A percentile compares a stretch with the other conserved stretches of the same genome.
Evolutionary conservation across 2,888 invertebrate species (phyloP).

Genomic region (Caenorhabditis parvicauda): DNA sequence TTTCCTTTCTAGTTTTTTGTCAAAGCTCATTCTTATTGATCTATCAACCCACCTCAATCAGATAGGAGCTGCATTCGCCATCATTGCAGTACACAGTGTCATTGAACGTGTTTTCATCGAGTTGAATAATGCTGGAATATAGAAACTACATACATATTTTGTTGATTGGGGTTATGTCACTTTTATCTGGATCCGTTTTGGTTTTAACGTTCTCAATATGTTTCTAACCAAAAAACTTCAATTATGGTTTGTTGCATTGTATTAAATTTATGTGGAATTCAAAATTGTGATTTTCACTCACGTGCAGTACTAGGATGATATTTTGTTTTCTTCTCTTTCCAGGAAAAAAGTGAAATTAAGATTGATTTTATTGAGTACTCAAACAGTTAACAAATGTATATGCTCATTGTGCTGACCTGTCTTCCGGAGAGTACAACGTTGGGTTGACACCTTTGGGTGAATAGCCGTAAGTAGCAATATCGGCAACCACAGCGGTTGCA

Average conservation of each 20-base stretch:
- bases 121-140: constrained; percentile 50
- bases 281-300: background rate
- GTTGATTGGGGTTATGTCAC: background rate
- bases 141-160: too few relatives aligned
- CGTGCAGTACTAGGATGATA: too few relatives aligned
- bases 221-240: too few relatives aligned
- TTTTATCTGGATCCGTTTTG: background rate
- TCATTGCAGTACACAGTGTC: constrained; percentile 55
- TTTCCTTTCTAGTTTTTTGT: background rate
- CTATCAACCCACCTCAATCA: constrained; percentile 56
- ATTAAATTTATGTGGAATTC: background rate
- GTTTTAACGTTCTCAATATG: too few relatives aligned
- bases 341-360: too few relatives aligned
- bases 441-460: constrained; percentile 51
- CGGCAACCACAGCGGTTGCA: constrained; percentile 12
- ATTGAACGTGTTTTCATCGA: constrained; percentile 58
- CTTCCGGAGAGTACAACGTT: constrained; percentile 55
- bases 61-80: constrained; percentile 44
- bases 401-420: too few relatives aligned
- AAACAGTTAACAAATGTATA: too few relatives aligned
- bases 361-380: too few relatives aligned
- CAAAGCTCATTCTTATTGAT: too few relatives aligned
- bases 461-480: constrained; percentile 34
- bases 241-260: background rate
- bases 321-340: too few relatives aligned